Conservation (phyloP, 2,888 invertebrate genomes). For the Brachylomia viminalis region DNA sequence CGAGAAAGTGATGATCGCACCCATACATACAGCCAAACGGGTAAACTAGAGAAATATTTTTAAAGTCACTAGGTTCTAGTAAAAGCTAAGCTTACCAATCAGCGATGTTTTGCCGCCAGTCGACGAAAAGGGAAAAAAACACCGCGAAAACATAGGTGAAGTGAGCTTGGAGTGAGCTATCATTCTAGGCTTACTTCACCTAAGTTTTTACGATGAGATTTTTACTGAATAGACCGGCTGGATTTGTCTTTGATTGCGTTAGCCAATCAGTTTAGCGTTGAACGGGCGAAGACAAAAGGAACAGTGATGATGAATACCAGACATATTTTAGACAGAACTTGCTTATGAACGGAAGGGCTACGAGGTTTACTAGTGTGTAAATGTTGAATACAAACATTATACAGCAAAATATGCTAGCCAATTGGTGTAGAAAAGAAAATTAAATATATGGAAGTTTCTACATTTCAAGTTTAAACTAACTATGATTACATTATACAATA, state of each 20-base stretch:
- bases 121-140: background rate
- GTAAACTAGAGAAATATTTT: slow-evolving; percentile 47
- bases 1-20: slow-evolving; percentile 18
- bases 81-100: slow-evolving; percentile 20
- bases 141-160: background rate
- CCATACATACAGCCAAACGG: slow-evolving; percentile 38
- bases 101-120: background rate
- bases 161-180: background rate
- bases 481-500: background rate
- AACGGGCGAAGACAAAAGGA: background rate
- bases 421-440: background rate
- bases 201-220: background rate
- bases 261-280: background rate
- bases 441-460: background rate
- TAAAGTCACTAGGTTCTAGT: background rate
- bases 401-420: background rate
- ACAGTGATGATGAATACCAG: background rate
- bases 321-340: background rate
- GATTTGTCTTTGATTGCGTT: background rate
- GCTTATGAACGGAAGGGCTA: background rate
- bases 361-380: background rate
- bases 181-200: background rate
- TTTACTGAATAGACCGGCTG: background rate
- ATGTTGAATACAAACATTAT: background rate
- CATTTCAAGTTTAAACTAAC: background rate